A percentile compares a stretch with the other conserved stretches of the same genome.
Conservation (phyloP, 2,888 invertebrate genomes). For the Orchestes rusci region DNA sequence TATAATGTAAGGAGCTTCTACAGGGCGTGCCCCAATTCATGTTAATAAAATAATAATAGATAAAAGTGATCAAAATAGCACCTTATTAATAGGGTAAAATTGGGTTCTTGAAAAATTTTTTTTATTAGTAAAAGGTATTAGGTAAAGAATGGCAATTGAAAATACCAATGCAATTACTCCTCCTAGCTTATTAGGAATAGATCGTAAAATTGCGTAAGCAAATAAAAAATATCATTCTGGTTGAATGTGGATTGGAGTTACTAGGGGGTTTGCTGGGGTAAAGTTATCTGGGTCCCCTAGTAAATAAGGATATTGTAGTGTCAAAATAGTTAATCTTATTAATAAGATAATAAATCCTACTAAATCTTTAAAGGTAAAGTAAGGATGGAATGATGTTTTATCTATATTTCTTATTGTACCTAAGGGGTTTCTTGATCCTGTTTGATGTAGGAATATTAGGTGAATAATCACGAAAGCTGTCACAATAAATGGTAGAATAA, state of each 20-base stretch:
- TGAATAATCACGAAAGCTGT: conserved; percentile 55
- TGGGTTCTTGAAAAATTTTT: conserved; percentile 51
- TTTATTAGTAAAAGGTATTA: conserved; percentile 51
- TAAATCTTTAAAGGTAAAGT: conserved; percentile 58
- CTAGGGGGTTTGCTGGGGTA: conserved; percentile 59
- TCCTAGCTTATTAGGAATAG: conserved; percentile 73
- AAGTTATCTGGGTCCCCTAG: conserved; percentile 69
- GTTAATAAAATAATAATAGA: conserved; percentile 55
- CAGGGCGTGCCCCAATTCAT: conserved; percentile 63
- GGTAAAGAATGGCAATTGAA: conserved; percentile 61
- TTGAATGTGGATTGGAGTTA: conserved; percentile 69
- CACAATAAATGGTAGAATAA: conserved; percentile 64
- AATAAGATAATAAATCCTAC: conserved; percentile 53
- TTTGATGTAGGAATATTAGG: conserved; percentile 58
- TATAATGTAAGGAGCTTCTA: conserved; percentile 59
- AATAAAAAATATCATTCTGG: conserved; percentile 82
- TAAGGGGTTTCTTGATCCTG: conserved; percentile 61
- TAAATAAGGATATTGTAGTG: conserved; percentile 51
- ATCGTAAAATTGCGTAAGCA: conserved; percentile 73
- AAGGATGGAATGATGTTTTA: conserved; percentile 64
- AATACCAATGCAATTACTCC: conserved; percentile 61
- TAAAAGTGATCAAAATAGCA: conserved; percentile 53
- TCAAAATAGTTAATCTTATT: conserved; percentile 48
- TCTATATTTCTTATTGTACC: conserved; percentile 57
- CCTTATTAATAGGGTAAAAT: conserved; percentile 57